Evolutionary conservation across 2,888 invertebrate species (phyloP), one percentile per base, ranked within the genome.

Genomic region (Exephanes ischioxanthus): DNA sequence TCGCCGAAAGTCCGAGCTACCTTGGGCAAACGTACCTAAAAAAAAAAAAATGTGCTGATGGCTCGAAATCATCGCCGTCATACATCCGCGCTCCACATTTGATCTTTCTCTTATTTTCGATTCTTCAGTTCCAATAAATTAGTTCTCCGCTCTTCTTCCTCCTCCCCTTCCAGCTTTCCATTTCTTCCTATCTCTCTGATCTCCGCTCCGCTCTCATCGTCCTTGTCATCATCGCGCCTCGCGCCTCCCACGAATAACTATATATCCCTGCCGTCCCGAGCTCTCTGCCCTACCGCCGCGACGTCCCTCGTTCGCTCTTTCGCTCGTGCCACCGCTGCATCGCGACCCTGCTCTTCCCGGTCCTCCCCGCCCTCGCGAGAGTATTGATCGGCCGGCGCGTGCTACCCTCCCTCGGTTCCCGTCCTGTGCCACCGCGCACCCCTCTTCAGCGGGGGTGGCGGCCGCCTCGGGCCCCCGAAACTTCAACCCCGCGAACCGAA

Each of bases 401-500:
- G 85, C 71, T 73, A 76, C 82, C 78, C 85, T 83, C 78, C 67
- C 86, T 71, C 68, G 14, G 51, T 26, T 70, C 66, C 61, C 80
- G 61, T 66, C 48, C 16, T 30, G 71, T 80, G 45, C 75, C 67
- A 68, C 63, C 68, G 71, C 80, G 70, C 80, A 68, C 77, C 84
- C 84, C 81, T 73, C 48, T 45, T 73, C 19, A 68, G 78, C 70
- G 84, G 83, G 80, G 67, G 88, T 87, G 87, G 83, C 71, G 41
- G 9, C 55, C 83, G 77, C 78, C 84, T 87, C 89, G 86, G 86
- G 86, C 87, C 85, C 86, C 88, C 86, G 77, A 85, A 90, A 86
- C 88, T 61, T 26, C 88, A 85, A 86, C 86, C 86, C 84, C 85
- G 83, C 88, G 88, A 90, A 88, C 90, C 88, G 86, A 90, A 91